Evolutionary conservation across 2,888 invertebrate species (phyloP).

Genomic region (Morpho deidamia): DNA sequence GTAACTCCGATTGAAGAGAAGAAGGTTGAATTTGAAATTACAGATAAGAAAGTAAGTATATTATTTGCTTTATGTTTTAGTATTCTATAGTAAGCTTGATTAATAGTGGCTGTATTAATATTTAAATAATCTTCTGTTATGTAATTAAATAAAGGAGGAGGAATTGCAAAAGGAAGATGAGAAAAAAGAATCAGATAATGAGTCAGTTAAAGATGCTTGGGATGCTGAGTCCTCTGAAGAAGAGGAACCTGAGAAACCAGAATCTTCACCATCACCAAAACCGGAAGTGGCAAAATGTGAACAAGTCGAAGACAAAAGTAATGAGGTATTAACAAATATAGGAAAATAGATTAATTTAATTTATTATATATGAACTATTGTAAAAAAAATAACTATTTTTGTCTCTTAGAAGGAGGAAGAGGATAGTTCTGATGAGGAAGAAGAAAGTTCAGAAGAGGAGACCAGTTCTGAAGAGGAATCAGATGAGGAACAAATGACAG

Average conservation of each 20-base stretch:
- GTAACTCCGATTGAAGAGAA: conserved; percentile 67
- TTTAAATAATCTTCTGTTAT: not conserved
- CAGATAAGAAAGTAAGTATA: conserved; percentile 63
- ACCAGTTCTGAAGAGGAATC: conserved; percentile 79
- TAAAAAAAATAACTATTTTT: not conserved
- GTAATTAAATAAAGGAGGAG: conserved; percentile 31
- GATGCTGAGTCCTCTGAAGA: conserved; percentile 85
- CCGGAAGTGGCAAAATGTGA: conserved; percentile 34
- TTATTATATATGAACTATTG: conserved; percentile 3
- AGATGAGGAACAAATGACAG: conserved; percentile 83
- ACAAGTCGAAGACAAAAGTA: conserved; percentile 35
- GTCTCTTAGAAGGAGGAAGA: conserved; percentile 60
- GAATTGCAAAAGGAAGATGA: conserved; percentile 42
- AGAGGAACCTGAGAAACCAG: conserved; percentile 38
- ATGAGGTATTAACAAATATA: conserved; percentile 35
- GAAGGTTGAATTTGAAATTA: conserved; percentile 70
- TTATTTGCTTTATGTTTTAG: not conserved
- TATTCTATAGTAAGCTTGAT: not conserved
- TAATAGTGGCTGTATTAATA: not conserved
- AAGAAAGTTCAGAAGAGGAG: conserved; percentile 70
- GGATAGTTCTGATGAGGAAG: conserved; percentile 60
- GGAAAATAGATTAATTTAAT: not conserved
- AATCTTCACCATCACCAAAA: conserved; percentile 32
- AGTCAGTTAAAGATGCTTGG: conserved; percentile 89
- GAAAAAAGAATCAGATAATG: conserved; percentile 64